These are phyloP conservation scores for Stegostoma tigrinum DNA, from an alignment of 2,113 vertebrate species.

Conservation along the genomic window DNA sequence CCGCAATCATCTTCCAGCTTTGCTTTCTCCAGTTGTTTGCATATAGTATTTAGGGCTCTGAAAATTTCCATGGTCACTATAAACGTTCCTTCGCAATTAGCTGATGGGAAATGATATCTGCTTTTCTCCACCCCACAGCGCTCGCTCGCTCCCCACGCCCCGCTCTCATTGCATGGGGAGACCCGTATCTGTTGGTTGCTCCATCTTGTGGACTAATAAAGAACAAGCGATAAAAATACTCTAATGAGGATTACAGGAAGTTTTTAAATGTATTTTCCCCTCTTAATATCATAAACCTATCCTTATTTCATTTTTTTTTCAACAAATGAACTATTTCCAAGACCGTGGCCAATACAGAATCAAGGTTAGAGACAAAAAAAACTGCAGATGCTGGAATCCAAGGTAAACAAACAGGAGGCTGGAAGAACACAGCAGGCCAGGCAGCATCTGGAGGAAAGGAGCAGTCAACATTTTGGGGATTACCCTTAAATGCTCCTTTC, in stretches of 20 bases:
- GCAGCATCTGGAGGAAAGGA: too few relatives aligned
- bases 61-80: background rate
- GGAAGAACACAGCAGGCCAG: too few relatives aligned
- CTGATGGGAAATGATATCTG: background rate
- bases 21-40: constrained; percentile 2
- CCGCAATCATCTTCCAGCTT: background rate
- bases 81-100: background rate
- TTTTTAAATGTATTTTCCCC: background rate
- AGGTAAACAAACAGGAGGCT: too few relatives aligned
- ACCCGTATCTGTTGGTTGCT: background rate
- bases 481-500: too few relatives aligned
- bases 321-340: background rate
- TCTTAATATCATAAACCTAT: background rate
- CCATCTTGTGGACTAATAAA: constrained; percentile 27
- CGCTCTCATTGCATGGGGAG: background rate
- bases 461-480: too few relatives aligned
- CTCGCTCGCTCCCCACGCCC: background rate
- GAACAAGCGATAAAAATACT: background rate
- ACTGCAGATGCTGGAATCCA: too few relatives aligned
- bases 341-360: background rate
- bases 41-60: background rate
- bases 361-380: too few relatives aligned
- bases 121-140: background rate
- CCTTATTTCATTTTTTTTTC: background rate
- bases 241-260: background rate